These are phyloP conservation scores for Temnothorax ravouxi DNA, from an alignment of 2,888 invertebrate genomes.

Conservation along the genomic window DNA sequence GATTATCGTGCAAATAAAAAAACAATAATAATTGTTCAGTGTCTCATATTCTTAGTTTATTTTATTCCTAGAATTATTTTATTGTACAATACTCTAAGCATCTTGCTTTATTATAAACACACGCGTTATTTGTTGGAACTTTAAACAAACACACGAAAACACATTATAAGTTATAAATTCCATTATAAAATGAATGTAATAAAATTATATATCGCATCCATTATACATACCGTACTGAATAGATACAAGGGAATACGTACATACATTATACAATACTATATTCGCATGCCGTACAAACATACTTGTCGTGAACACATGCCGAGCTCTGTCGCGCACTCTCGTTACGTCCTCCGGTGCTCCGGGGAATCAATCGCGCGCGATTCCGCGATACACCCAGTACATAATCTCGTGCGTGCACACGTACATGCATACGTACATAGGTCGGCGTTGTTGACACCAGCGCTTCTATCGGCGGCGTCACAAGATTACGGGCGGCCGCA, in stretches of 20 bases:
- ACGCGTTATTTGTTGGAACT: background rate
- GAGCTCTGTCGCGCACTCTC: background rate
- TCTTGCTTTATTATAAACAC: background rate
- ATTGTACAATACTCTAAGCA: background rate
- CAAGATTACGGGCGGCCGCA: conserved; percentile 77
- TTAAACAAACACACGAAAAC: background rate
- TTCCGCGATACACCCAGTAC: conserved; percentile 41
- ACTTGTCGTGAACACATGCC: background rate
- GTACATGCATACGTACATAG: conserved; percentile 20
- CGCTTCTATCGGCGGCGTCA: conserved; percentile 80
- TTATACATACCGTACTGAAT: background rate
- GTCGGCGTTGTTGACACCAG: conserved; percentile 73
- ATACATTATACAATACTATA: background rate
- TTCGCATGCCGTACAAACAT: background rate
- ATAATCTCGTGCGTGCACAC: conserved; percentile 20
- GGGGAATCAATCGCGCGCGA: background rate
- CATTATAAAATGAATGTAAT: background rate
- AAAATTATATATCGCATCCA: background rate
- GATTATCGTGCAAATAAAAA: background rate
- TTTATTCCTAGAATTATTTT: background rate
- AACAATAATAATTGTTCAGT: background rate
- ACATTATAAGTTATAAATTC: background rate
- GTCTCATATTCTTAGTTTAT: background rate
- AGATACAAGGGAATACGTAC: background rate
- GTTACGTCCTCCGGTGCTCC: background rate